A percentile compares a stretch with the other conserved stretches of the same genome.
These are phyloP conservation scores for Zoroaster sp. DNA, from an alignment of 53 echinoderm and acorn worm genomes.

Conservation along the genomic window DNA sequence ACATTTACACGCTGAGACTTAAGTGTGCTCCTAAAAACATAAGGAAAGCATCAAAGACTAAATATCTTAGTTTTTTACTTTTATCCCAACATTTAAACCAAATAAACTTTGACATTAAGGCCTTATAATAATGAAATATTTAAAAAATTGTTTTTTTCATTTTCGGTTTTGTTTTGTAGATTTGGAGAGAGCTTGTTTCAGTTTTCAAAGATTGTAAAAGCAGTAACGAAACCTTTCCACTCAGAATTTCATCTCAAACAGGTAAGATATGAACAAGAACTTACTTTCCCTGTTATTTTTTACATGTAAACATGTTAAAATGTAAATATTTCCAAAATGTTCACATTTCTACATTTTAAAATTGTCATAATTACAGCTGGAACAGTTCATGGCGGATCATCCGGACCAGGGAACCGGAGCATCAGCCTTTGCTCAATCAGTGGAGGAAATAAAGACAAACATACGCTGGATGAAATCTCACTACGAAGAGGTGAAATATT, in stretches of 20 bases:
- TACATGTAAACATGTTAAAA: no score
- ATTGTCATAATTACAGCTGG: conserved; percentile 56
- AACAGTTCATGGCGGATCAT: conserved; percentile 61
- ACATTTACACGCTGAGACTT: no score
- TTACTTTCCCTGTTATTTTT: no score
- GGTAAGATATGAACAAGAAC: no score
- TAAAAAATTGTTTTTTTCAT: no score
- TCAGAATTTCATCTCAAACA: conserved; percentile 74
- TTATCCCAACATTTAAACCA: not conserved
- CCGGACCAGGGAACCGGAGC: conserved; percentile 74
- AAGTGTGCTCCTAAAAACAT: no score
- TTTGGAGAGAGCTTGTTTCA: conserved; percentile 77
- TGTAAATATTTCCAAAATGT: no score
- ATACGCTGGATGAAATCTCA: conserved; percentile 58
- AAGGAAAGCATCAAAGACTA: no score
- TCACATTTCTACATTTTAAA: no score
- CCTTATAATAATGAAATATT: not conserved
- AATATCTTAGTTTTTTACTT: not conserved
- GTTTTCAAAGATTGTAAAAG: conserved; percentile 62
- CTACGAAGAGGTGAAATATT: conserved; percentile 7
- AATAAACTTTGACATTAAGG: not conserved
- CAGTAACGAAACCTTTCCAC: conserved; percentile 75
- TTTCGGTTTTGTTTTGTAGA: conserved; percentile 28
- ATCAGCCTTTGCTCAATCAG: conserved; percentile 45
- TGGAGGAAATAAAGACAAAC: conserved; percentile 60